Conservation (phyloP, 2,113 vertebrate species). For the Ailurus styani region DNA sequence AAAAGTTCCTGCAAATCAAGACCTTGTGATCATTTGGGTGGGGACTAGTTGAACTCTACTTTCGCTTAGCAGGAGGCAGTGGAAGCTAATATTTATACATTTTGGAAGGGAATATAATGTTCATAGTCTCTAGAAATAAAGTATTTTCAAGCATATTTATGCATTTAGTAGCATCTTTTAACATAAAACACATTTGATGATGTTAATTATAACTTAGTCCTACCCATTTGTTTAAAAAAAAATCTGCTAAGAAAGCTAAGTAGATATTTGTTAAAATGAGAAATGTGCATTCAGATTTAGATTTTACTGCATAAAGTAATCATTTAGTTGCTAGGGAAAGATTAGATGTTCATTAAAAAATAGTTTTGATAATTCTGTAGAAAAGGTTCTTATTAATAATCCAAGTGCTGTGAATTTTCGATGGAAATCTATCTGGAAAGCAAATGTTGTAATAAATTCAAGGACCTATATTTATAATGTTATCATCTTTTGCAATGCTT, state of each 20-base stretch:
- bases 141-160: background rate
- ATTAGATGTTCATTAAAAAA: conserved; percentile 55
- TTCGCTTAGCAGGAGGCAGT: background rate
- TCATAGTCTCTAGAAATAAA: background rate
- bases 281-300: conserved; percentile 24
- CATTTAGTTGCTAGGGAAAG: conserved; percentile 13
- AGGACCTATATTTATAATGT: background rate
- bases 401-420: conserved; percentile 1
- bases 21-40: background rate
- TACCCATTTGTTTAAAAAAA: conserved; percentile 36
- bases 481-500: background rate
- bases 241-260: background rate
- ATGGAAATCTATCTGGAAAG: conserved; percentile 17
- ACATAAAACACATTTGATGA: conserved; percentile 9
- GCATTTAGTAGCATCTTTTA: background rate
- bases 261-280: conserved; percentile 48
- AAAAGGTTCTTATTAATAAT: conserved; percentile 44
- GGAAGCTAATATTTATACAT: background rate
- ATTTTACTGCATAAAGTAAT: background rate
- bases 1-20: background rate
- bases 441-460: background rate
- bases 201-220: conserved; percentile 30
- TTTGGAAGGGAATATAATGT: background rate
- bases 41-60: background rate
- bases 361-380: conserved; percentile 39